These are phyloP conservation scores for Blera fallax DNA, from an alignment of 2,888 invertebrate species.

Conservation along the genomic window DNA sequence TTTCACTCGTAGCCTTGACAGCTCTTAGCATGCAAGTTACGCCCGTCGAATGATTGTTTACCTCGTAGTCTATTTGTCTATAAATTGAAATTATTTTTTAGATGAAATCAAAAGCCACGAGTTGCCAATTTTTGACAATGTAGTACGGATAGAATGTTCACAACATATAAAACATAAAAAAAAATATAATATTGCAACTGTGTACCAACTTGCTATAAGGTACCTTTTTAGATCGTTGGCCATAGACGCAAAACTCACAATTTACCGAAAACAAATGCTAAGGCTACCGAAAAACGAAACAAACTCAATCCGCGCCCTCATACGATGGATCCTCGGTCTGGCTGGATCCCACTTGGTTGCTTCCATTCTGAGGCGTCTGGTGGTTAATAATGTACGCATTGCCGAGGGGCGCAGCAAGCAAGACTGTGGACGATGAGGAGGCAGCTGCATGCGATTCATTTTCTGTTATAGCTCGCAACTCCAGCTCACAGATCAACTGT, in stretches of 20 bases:
- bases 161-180: background rate
- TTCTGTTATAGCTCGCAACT: conserved; percentile 75
- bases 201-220: background rate
- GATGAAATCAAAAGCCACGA: background rate
- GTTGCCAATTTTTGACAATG: background rate
- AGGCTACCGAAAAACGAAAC: background rate
- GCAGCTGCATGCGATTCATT: conserved; percentile 12
- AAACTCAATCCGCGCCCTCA: conserved; percentile 26
- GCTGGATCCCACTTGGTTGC: conserved; percentile 57
- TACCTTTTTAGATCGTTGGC: background rate
- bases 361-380: background rate
- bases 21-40: background rate
- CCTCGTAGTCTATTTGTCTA: background rate
- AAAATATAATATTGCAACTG: background rate
- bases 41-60: background rate
- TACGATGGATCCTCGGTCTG: conserved; percentile 39
- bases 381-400: conserved; percentile 51
- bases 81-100: background rate
- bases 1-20: background rate
- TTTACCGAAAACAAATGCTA: background rate
- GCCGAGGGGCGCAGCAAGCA: conserved; percentile 27
- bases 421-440: conserved; percentile 27
- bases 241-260: background rate
- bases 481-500: conserved; percentile 75
- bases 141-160: background rate